Percentiles rank a stretch among this genome's conserved stretches.
Evolutionary conservation across 2,113 vertebrate genomes (phyloP).

Genomic region (Micromys minutus): DNA sequence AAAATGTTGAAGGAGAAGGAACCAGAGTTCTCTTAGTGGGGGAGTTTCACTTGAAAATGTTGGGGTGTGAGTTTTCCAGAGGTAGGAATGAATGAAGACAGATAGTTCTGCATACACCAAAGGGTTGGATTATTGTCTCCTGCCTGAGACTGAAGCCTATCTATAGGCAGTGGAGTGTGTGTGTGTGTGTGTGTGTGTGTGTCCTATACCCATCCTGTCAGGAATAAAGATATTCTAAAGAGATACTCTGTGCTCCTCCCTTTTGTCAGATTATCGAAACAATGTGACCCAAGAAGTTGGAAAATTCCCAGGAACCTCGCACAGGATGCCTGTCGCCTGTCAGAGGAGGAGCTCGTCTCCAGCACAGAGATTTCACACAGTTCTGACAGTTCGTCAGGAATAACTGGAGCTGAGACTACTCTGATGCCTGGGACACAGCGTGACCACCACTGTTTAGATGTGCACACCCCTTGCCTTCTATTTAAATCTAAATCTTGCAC

Average conservation of each 20-base stretch:
- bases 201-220: not conserved
- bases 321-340: not conserved
- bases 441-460: not conserved
- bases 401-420: not conserved
- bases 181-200: not conserved
- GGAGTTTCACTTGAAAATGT: not conserved
- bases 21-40: not conserved
- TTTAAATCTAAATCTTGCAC: not conserved
- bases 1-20: not conserved
- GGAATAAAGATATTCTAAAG: not conserved
- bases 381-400: not conserved
- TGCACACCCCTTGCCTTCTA: not conserved
- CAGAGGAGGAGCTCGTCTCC: not conserved
- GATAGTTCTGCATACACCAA: not conserved
- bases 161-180: accelerated
- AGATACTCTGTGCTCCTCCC: not conserved
- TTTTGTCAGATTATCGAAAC: not conserved
- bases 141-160: not conserved
- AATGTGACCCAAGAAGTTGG: not conserved
- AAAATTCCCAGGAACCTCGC: not conserved
- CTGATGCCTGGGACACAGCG: not conserved
- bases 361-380: not conserved
- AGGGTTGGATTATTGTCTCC: not conserved
- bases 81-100: not conserved
- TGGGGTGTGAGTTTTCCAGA: not conserved